Base-by-base conservation (phyloP, 2,113 vertebrate species). In the Rallus limicola region DNA sequence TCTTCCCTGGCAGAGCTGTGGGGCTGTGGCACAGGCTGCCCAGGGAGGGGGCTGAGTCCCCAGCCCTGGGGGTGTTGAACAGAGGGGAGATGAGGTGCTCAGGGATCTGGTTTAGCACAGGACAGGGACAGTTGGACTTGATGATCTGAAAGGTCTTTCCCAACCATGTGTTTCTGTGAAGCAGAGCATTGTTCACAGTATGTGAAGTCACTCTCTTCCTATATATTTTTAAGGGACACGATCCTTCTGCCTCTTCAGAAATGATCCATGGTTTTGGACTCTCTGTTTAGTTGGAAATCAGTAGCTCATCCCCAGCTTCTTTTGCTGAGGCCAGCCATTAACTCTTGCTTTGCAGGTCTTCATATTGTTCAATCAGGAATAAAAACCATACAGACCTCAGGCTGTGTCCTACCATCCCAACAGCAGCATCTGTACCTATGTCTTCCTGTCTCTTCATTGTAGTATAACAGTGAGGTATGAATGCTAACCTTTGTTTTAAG, bases 341-440 rank as follows among this genome's bases (percentile, higher is more conserved):
- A 34, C 40, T 21, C 23, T 58, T 63, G 33, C 55, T 42, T 9
- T n/a, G 4, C 60, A 29, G 23, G 13, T 44, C 46, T 63, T 46
- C 16, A 4, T 52, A 4, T 8, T 46, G 21, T 42, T 68, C 67
- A 78, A 33, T 3, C 44, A 29, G 62, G 36, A 16, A 58, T 69
- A 23, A 8, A 21, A 42, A 13, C 34, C 14, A 50, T 48, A 3
- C 2, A 16, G 50, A 23, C 23, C 25, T 67, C 24, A 34, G 52
- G 9, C 56, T 71, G 0, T 20, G 4, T 40, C 44, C 34, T 13
- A 0, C 52, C 90, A 67, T 44, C 44, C 40, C 48, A 19, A 2
- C 3, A 62, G 52, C 58, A 8, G 17, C 28, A 2, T 14, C 13
- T 29, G 21, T 53, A 9, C 36, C 0, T 33, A 0, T 5, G 29